Evolutionary conservation across 2,113 vertebrate genomes (phyloP).

Genomic region (Nothobranchius kuhntae): DNA sequence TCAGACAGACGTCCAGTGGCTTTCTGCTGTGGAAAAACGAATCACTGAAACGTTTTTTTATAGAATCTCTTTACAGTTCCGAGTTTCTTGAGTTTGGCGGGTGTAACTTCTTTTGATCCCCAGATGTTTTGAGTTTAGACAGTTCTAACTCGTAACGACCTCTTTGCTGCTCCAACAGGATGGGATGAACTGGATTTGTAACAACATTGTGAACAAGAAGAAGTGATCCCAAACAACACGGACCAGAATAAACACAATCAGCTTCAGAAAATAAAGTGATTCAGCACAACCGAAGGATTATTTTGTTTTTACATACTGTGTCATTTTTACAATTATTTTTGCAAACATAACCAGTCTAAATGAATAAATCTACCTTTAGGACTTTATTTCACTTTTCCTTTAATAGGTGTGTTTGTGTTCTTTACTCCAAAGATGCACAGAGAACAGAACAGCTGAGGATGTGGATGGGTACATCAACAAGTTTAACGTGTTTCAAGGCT

Average conservation of each 20-base stretch:
- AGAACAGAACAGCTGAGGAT: slow-evolving; percentile 25
- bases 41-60: not conserved
- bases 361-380: slow-evolving; percentile 14
- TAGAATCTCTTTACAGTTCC: too few species aligned
- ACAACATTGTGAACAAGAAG: slow-evolving; percentile 85
- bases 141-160: not conserved
- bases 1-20: not conserved
- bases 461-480: slow-evolving; percentile 43
- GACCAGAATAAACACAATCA: not conserved
- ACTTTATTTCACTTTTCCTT: not conserved
- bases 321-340: slow-evolving; percentile 49
- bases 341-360: slow-evolving; percentile 32
- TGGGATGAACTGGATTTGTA: slow-evolving; percentile 93
- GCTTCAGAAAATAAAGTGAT: not conserved
- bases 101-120: not conserved
- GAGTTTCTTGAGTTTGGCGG: not conserved
- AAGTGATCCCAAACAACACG: slow-evolving; percentile 64
- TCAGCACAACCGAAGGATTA: not conserved
- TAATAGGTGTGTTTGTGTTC: slow-evolving; percentile 18
- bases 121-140: not conserved
- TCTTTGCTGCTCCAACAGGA: slow-evolving; percentile 74
- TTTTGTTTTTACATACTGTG: slow-evolving; percentile 50
- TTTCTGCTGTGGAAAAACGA: not conserved
- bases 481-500: slow-evolving; percentile 55
- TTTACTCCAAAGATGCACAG: not conserved